Evolutionary conservation across 2,888 invertebrate genomes (phyloP), one percentile per base, ranked within the genome.

Genomic region (Macrophya alboannulata): DNA sequence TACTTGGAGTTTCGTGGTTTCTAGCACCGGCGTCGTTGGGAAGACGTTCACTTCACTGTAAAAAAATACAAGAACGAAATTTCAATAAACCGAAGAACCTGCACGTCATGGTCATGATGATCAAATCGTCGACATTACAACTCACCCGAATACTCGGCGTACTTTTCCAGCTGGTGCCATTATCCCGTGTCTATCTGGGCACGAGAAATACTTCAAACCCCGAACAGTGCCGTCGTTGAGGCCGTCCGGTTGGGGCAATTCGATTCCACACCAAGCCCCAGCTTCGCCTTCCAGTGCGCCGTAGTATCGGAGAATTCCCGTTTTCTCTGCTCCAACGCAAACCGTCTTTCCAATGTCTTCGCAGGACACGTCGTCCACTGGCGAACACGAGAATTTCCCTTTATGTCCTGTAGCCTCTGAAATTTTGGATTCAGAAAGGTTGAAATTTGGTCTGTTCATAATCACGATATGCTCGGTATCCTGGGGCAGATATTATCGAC

Each of bases 181-280:
- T 88, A 96, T 94, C 17, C 96, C 96, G 90, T 95, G 94, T 74
- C 94, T 94, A 8, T 94, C 94, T 37, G 94, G 92, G 91, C 96
- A 96, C 15, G 93, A 92, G 92, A 96, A 96, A 92, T 96, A 96
- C 21, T 95, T 94, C 71, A 95, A 94, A 15, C 96, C 96, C 86
- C 95, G 94, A 15, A 96, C 95, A 68, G 94, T 92, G 71, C 96
- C 96, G 93, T 96, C 95, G 93, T 96, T 95, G 89, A 95, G 95
- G 31, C 96, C 96, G 86, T 94, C 94, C 6, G 95, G 93, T 72
- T 94, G 94, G 85, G 94, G 93, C 84, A 96, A 92, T 92, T 96
- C 96, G 74, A 96, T 94, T 10, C 96, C 96, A 92, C 96, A 96
- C 95, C 96, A 96, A 31, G 94, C 86, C 4, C 95, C 95, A 15